phyloP scores from a whole-genome alignment of 1,140 invertebrate species.

The Drosophila miranda region DNA sequence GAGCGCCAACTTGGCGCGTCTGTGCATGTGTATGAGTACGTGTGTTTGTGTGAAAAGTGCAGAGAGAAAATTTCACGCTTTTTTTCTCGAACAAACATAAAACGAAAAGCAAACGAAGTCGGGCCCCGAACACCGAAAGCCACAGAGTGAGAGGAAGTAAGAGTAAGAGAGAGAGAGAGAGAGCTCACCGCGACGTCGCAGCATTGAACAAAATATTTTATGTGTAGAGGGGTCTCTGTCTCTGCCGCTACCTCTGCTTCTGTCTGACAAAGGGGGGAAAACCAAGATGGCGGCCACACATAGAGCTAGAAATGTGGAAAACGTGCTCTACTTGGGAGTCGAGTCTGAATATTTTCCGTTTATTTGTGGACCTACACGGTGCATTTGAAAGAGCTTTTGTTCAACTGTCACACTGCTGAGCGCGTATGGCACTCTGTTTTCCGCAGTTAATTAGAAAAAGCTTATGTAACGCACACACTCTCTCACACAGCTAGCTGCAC shows the following conservation, averaged over 20 bases:
- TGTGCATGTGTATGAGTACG: neutral
- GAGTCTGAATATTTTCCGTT: constrained; percentile 23
- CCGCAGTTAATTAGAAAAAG: constrained; percentile 58
- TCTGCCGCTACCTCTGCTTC: constrained; percentile 13
- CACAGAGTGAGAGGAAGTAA: constrained; percentile 67
- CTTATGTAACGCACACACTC: constrained; percentile 65
- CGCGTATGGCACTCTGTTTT: constrained; percentile 16
- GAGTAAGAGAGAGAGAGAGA: constrained; percentile 55
- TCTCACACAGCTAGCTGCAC: constrained; percentile 20
- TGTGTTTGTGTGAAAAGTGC: constrained; percentile 67
- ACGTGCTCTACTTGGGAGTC: constrained; percentile 52
- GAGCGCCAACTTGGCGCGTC: constrained; percentile 43
- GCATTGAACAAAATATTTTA: constrained; percentile 67
- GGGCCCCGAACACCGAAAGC: constrained; percentile 9
- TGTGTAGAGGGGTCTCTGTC: constrained; percentile 37
- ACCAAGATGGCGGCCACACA: constrained; percentile 69
- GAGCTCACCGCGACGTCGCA: constrained; percentile 38
- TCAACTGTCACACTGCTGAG: constrained; percentile 27
- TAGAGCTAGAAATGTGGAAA: constrained; percentile 53
- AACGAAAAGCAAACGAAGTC: constrained; percentile 67
- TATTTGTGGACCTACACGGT: constrained; percentile 22
- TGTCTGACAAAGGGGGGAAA: constrained; percentile 49
- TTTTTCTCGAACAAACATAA: constrained; percentile 72
- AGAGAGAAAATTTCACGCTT: constrained; percentile 75
- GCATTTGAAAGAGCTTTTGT: constrained; percentile 9